Evolutionary conservation across 2,888 invertebrate species (phyloP).

Genomic region (Zygogramma bicolorata): DNA sequence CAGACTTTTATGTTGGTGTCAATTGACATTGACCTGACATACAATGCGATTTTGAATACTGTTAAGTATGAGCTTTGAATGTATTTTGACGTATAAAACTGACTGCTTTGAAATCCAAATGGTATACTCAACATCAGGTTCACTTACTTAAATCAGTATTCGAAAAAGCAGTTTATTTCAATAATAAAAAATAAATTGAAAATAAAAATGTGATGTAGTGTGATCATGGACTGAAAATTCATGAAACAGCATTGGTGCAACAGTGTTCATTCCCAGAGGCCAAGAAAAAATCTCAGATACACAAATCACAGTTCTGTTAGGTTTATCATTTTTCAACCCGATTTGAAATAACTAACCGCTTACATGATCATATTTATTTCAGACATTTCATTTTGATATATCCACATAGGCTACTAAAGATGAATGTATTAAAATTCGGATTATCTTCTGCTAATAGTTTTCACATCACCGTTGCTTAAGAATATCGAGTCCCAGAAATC

Average conservation of each 20-base stretch:
- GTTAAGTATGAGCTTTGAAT: no score
- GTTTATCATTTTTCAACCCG: not conserved
- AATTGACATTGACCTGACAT: no score
- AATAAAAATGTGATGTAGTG: not conserved
- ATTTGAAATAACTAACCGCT: not conserved
- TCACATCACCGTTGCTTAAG: not conserved
- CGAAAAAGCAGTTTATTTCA: no score
- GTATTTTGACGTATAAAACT: no score
- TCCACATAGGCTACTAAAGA: not conserved
- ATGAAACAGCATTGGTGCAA: not conserved
- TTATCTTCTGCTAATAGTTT: not conserved
- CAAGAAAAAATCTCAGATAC: not conserved
- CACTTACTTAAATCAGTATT: no score
- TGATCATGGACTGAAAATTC: not conserved
- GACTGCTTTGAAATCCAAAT: no score
- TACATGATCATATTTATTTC: not conserved
- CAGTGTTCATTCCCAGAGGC: not conserved
- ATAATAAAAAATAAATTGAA: not conserved
- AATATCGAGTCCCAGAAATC: not conserved
- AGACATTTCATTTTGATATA: not conserved
- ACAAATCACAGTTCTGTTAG: constrained; percentile 7
- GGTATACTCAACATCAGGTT: no score
- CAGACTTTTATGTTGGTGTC: no score
- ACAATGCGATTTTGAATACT: no score
- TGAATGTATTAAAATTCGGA: not conserved